phyloP scores from a whole-genome alignment of 2,113 vertebrate genomes.

The Etheostoma cragini region DNA sequence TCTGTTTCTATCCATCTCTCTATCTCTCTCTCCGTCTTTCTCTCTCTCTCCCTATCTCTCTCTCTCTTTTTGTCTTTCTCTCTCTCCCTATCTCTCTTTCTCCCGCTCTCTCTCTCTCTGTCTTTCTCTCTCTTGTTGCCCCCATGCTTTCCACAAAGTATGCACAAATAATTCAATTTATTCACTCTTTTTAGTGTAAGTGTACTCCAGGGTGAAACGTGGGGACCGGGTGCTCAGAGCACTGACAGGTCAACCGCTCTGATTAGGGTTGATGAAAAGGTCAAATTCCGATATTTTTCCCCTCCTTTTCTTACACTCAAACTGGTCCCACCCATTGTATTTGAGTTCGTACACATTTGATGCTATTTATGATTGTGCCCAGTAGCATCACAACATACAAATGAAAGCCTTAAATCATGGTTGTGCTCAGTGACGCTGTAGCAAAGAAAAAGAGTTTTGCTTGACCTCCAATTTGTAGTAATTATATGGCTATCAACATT shows the following conservation, averaged over 20 bases:
- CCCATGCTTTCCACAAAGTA: constrained; percentile 23
- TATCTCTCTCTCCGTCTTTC: constrained; percentile 4
- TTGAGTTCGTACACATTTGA: not conserved
- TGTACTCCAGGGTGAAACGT: constrained; percentile 8
- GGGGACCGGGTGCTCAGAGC: constrained; percentile 11
- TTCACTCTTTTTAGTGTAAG: constrained; percentile 18
- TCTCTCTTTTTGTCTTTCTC: constrained; percentile 28
- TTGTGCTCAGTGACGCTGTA: not conserved
- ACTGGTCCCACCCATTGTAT: not conserved
- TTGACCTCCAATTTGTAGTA: not conserved
- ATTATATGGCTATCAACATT: not conserved
- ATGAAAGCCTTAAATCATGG: not conserved
- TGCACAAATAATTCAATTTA: constrained; percentile 43
- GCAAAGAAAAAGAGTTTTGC: not conserved
- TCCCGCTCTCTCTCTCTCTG: constrained; percentile 37
- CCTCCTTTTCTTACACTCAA: not conserved
- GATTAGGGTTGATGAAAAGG: constrained; percentile 54
- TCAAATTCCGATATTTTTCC: constrained; percentile 19
- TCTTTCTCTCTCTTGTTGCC: constrained; percentile 22
- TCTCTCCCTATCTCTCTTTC: constrained; percentile 7
- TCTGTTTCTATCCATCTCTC: constrained; percentile 44
- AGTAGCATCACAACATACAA: not conserved
- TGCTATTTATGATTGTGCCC: not conserved
- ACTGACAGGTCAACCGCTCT: constrained; percentile 47
- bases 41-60: constrained; percentile 17